Conservation (phyloP, 2,113 vertebrate species). For the Petromus typicus region DNA sequence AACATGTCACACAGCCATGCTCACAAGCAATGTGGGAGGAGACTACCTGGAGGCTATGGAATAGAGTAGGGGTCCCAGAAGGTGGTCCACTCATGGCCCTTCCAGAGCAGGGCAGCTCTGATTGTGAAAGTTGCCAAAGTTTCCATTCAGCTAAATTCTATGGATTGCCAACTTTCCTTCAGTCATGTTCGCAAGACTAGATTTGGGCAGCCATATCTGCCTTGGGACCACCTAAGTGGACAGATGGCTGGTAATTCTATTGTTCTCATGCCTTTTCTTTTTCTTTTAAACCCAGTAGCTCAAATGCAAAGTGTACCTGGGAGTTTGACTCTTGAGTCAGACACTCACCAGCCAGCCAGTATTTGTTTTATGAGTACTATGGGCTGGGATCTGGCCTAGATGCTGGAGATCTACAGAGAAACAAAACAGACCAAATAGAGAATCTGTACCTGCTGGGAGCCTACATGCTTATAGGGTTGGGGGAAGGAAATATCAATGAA, state of each 20-base stretch:
- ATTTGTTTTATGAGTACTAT: background rate
- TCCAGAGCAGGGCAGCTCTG: background rate
- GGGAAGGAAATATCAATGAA: background rate
- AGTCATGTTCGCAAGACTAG: background rate
- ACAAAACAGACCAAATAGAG: background rate
- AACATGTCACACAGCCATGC: background rate
- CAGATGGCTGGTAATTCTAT: background rate
- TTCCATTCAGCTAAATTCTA: constrained; percentile 15
- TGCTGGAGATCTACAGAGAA: background rate
- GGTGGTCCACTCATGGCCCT: background rate
- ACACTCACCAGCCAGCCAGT: background rate
- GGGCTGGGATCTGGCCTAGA: background rate
- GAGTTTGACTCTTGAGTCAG: background rate
- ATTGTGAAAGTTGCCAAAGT: background rate
- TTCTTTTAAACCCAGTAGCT: background rate
- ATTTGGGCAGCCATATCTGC: background rate
- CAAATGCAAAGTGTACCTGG: background rate
- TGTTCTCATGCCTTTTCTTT: background rate
- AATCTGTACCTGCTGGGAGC: background rate
- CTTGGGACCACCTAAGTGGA: background rate
- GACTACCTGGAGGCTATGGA: background rate
- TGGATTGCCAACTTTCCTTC: background rate
- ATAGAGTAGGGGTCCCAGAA: background rate
- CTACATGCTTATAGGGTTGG: background rate
- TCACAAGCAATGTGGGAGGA: background rate